Evolutionary conservation across 2,113 vertebrate species (phyloP).

Genomic region (Protobothrops mucrosquamatus): DNA sequence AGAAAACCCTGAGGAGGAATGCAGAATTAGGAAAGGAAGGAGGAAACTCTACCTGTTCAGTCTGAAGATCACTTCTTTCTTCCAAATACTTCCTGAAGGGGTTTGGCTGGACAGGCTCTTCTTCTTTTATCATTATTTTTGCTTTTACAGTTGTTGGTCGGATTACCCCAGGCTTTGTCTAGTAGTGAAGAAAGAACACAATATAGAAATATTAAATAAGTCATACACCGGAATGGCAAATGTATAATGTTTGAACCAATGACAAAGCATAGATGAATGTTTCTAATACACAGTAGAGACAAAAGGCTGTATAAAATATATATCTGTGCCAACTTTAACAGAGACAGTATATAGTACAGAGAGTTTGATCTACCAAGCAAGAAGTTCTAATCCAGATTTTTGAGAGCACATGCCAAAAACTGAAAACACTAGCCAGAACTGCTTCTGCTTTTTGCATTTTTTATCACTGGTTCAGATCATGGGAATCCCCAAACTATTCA

Average conservation of each 20-base stretch:
- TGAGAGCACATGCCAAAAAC: neutral
- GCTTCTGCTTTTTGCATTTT: neutral
- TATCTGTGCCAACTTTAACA: neutral
- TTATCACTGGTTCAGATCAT: neutral
- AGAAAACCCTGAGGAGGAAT: neutral
- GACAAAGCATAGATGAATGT: neutral
- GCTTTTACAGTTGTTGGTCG: slow-evolving; percentile 76
- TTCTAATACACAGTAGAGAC: neutral
- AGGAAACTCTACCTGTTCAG: slow-evolving; percentile 70
- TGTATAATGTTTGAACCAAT: neutral
- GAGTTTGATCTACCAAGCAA: neutral
- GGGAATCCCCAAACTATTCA: neutral
- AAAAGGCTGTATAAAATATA: neutral
- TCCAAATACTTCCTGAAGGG: slow-evolving; percentile 76
- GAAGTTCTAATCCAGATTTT: neutral
- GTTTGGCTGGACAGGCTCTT: slow-evolving; percentile 74
- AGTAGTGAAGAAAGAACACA: slow-evolving; percentile 10
- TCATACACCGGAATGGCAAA: neutral
- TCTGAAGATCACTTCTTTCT: slow-evolving; percentile 60
- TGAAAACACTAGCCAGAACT: neutral
- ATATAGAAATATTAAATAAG: neutral
- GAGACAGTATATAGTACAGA: neutral
- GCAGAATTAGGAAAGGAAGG: neutral
- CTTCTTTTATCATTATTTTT: slow-evolving; percentile 67
- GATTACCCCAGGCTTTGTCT: slow-evolving; percentile 91